Percentiles rank a stretch among this genome's conserved stretches.
Evolutionary conservation across 2,888 invertebrate species (phyloP).

Genomic region (Octonoba sinensis): DNA sequence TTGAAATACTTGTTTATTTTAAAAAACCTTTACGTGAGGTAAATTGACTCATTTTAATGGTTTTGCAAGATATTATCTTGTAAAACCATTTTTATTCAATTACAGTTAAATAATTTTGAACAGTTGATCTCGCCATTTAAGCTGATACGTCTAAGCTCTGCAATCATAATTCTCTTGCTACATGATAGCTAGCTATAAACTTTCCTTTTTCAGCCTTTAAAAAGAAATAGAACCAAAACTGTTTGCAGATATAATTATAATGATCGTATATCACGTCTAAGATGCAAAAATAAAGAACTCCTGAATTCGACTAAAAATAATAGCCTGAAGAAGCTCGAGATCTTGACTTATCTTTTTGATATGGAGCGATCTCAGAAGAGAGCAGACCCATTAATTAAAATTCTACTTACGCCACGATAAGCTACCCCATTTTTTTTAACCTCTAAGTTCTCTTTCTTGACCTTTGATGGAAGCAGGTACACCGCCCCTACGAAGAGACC

Average conservation of each 20-base stretch:
- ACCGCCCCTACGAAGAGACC: constrained; percentile 22
- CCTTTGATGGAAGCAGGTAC: constrained; percentile 18
- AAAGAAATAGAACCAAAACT: background rate
- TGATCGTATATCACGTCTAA: constrained; percentile 39
- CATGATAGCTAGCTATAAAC: too few relatives aligned
- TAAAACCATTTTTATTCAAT: too few relatives aligned
- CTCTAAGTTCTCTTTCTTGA: constrained; percentile 31
- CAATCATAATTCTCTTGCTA: too few relatives aligned
- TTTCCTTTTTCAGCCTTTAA: too few relatives aligned
- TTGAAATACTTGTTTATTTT: too few relatives aligned
- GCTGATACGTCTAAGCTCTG: too few relatives aligned
- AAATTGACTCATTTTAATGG: too few relatives aligned
- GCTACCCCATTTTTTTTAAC: constrained; percentile 39
- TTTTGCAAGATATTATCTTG: too few relatives aligned
- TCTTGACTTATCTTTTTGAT: constrained; percentile 22
- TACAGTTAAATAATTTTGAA: too few relatives aligned
- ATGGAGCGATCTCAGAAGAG: constrained; percentile 1
- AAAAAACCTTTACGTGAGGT: too few relatives aligned
- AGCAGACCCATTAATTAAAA: constrained; percentile 54
- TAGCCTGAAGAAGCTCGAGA: constrained; percentile 21
- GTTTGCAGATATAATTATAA: constrained; percentile 25
- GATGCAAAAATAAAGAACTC: constrained; percentile 32
- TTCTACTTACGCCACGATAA: constrained; percentile 35
- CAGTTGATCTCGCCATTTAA: too few relatives aligned
- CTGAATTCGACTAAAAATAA: constrained; percentile 22